These are phyloP conservation scores for Neotoma lepida DNA, from an alignment of 2,113 vertebrate species.

Conservation along the genomic window DNA sequence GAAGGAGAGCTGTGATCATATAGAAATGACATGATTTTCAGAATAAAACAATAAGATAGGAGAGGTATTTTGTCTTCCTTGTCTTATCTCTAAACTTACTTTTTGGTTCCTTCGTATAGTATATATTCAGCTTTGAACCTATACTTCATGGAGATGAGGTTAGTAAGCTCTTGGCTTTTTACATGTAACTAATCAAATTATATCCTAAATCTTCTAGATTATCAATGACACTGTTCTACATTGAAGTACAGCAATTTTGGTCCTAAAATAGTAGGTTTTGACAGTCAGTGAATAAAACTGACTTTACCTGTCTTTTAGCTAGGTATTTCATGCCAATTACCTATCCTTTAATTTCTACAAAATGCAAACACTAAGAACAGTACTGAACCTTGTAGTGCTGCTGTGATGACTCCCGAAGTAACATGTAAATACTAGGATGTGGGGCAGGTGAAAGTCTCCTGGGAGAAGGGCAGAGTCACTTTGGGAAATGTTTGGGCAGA, in stretches of 20 bases:
- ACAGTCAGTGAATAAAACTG: neutral
- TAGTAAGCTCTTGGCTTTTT: neutral
- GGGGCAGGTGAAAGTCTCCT: neutral
- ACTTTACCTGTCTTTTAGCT: neutral
- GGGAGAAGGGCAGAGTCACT: neutral
- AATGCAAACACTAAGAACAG: neutral
- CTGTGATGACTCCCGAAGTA: neutral
- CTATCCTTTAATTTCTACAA: neutral
- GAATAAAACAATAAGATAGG: neutral
- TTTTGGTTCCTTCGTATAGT: neutral
- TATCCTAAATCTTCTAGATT: neutral
- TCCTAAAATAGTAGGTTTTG: neutral
- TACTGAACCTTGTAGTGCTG: neutral
- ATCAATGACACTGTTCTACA: neutral
- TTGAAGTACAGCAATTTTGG: neutral
- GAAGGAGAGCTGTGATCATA: neutral
- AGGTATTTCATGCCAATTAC: neutral
- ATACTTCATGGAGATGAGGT: neutral
- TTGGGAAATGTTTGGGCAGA: neutral
- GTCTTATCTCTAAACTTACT: neutral
- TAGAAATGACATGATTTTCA: neutral
- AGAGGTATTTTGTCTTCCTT: neutral
- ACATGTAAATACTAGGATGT: neutral
- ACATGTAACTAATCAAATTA: neutral
- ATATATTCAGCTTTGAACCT: neutral